A percentile compares a stretch with the other conserved stretches of the same genome.
These are phyloP conservation scores for Ciona savignyi DNA, from an alignment of 23 tunicate genomes.

Conservation along the genomic window DNA sequence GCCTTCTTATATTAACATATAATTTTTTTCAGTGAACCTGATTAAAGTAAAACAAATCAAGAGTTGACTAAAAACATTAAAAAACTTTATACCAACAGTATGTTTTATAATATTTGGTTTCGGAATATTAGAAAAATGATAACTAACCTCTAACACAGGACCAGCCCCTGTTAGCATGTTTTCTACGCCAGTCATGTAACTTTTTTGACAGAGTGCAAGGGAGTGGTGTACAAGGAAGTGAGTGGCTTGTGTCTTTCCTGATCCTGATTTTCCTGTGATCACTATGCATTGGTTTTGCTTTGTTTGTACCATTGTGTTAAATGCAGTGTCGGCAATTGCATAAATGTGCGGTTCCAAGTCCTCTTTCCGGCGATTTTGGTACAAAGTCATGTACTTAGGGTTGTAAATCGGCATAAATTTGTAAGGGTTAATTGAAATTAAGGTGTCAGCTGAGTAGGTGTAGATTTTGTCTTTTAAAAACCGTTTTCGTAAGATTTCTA, in stretches of 20 bases:
- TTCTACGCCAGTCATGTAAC: constrained; percentile 64
- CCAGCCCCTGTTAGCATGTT: constrained; percentile 61
- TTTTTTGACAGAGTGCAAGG: constrained; percentile 49
- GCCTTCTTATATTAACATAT: too few relatives aligned
- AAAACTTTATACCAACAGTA: too few relatives aligned
- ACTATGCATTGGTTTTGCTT: constrained; percentile 52
- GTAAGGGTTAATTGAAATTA: constrained; percentile 65
- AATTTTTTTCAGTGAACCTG: too few relatives aligned
- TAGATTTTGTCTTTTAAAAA: constrained; percentile 57
- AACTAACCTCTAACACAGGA: constrained; percentile 60
- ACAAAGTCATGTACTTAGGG: constrained; percentile 40
- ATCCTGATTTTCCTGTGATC: constrained; percentile 72
- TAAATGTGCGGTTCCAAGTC: constrained; percentile 62
- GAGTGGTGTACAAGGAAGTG: constrained; percentile 64
- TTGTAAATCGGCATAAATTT: constrained; percentile 50
- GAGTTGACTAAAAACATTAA: too few relatives aligned
- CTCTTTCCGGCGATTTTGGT: constrained; percentile 48
- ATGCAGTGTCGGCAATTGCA: constrained; percentile 63
- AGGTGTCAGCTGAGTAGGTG: constrained; percentile 53
- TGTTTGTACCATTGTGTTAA: constrained; percentile 45
- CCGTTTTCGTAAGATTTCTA: constrained; percentile 35
- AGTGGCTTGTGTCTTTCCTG: constrained; percentile 74
- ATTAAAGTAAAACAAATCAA: too few relatives aligned
- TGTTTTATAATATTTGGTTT: too few relatives aligned
- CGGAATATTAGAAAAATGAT: too few relatives aligned